A percentile compares a stretch with the other conserved stretches of the same genome.
Conservation (phyloP, 2,113 vertebrate species). For the Gymnorhina tibicen region DNA sequence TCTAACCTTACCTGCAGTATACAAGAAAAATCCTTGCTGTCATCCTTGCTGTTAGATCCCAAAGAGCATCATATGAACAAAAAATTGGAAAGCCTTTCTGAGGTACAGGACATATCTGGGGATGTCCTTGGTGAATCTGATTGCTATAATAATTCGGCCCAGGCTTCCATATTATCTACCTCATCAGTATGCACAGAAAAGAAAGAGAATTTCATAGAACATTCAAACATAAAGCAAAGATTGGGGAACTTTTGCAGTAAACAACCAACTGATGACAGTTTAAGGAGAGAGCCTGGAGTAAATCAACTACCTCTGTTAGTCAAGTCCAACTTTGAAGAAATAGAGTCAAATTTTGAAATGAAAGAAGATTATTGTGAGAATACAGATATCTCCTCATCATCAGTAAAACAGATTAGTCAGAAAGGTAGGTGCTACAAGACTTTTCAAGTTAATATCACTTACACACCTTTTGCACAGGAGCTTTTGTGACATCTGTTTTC, state of each 20-base stretch:
- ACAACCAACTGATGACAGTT: not conserved
- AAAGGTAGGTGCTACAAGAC: conserved; percentile 57
- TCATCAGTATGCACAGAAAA: not conserved
- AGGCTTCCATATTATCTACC: not conserved
- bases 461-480: not conserved
- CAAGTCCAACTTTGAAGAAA: conserved; percentile 15
- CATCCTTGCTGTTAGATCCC: conserved; percentile 13
- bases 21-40: conserved; percentile 13
- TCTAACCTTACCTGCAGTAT: not conserved
- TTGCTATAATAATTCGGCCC: not conserved
- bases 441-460: not conserved
- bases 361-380: conserved; percentile 27
- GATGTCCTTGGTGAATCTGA: not conserved
- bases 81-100: not conserved
- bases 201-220: conserved; percentile 1
- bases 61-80: conserved; percentile 13
- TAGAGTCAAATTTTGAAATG: not conserved
- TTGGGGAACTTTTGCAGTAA: not conserved
- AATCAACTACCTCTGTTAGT: not conserved
- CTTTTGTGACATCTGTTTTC: not conserved
- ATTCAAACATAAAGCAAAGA: not conserved
- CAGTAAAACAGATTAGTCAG: conserved; percentile 34
- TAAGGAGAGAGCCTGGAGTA: not conserved
- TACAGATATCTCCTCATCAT: not conserved
- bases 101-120: not conserved